Evolutionary conservation across 1,140 invertebrate genomes (phyloP).

Genomic region (Heliconius congener): DNA sequence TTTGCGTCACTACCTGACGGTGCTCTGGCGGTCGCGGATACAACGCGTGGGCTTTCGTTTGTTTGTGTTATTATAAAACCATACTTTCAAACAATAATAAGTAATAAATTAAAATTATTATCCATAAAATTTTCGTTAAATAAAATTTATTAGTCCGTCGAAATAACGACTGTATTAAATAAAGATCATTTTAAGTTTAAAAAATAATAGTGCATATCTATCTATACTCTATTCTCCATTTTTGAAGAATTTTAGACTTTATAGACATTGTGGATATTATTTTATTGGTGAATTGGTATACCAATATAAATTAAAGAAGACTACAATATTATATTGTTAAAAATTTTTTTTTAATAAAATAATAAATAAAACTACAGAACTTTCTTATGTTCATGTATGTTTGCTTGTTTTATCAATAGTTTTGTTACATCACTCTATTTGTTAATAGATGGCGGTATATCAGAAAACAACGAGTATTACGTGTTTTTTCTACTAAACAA

Average conservation of each 20-base stretch:
- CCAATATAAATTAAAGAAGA: no score
- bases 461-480: neutral
- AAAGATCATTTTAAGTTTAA: no score
- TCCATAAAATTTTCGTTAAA: neutral
- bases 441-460: neutral
- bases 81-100: neutral
- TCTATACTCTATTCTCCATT: no score
- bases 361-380: no score
- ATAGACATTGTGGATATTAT: no score
- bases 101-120: neutral
- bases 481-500: slow-evolving; percentile 25
- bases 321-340: no score
- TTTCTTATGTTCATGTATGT: neutral
- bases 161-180: neutral
- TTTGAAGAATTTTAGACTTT: no score
- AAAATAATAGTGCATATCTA: no score
- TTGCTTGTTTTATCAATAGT: neutral
- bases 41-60: slow-evolving; percentile 33
- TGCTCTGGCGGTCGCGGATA: slow-evolving; percentile 36
- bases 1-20: slow-evolving; percentile 47
- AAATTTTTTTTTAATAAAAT: no score
- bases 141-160: neutral
- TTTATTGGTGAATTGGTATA: no score
- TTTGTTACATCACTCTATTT: neutral
- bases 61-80: slow-evolving; percentile 34